phyloP scores from a whole-genome alignment of 2,113 vertebrate genomes.

The Accipiter cooperii region DNA sequence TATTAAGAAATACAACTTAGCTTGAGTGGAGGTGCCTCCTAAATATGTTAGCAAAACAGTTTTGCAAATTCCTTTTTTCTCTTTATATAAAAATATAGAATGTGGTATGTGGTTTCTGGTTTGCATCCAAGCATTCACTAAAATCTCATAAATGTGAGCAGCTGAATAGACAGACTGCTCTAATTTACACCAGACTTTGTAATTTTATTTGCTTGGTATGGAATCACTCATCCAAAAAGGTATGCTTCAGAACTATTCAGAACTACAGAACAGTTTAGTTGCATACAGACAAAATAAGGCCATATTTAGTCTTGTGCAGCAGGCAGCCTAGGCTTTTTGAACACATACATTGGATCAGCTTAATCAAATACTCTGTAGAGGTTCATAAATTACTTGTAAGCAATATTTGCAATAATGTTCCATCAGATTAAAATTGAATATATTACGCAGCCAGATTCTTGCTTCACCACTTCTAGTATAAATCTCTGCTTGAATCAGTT shows the following conservation, averaged over 20 bases:
- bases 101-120: slow-evolving; percentile 42
- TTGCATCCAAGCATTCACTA: slow-evolving; percentile 38
- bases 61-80: slow-evolving; percentile 29
- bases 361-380: not conserved
- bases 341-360: not conserved
- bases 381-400: not conserved
- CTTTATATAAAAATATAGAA: slow-evolving; percentile 37
- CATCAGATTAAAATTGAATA: not conserved
- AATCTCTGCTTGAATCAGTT: not conserved
- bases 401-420: not conserved
- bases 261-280: not conserved
- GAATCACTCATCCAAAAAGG: slow-evolving; percentile 24
- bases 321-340: not conserved
- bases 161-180: slow-evolving; percentile 59
- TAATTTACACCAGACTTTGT: slow-evolving; percentile 48
- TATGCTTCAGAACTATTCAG: not conserved
- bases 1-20: not conserved
- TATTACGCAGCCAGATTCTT: not conserved
- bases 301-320: not conserved
- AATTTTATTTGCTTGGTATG: slow-evolving; percentile 43
- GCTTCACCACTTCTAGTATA: not conserved
- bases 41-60: slow-evolving; percentile 18
- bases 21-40: slow-evolving; percentile 23
- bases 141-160: slow-evolving; percentile 55
- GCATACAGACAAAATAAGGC: not conserved